These are phyloP conservation scores for Onychostoma macrolepis DNA, from an alignment of 2,113 vertebrate species.

Conservation along the genomic window DNA sequence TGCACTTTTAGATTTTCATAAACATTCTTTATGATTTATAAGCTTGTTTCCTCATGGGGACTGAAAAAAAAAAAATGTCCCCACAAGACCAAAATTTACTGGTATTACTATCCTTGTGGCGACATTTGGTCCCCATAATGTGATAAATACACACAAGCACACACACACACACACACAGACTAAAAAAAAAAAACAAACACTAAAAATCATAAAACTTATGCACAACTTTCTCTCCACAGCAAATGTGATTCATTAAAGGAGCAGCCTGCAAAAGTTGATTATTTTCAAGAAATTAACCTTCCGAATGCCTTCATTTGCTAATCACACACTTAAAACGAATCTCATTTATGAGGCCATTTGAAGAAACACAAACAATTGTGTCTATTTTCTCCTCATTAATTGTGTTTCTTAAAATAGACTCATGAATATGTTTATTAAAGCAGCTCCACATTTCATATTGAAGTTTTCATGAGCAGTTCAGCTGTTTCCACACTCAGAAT, in stretches of 20 bases:
- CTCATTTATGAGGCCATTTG: slow-evolving; percentile 16
- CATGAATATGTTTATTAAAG: background rate
- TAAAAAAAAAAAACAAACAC: background rate
- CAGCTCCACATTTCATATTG: background rate
- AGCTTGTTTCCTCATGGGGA: too few relatives aligned
- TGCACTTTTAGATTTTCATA: too few relatives aligned
- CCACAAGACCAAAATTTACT: too few relatives aligned
- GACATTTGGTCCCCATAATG: too few relatives aligned
- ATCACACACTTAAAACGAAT: background rate
- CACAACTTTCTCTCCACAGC: background rate
- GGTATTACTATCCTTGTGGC: too few relatives aligned
- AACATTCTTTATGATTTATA: too few relatives aligned
- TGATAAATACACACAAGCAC: background rate
- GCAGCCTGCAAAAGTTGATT: background rate
- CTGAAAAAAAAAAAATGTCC: too few relatives aligned
- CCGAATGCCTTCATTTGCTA: background rate
- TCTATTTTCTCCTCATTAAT: background rate
- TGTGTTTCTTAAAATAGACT: slow-evolving; percentile 12
- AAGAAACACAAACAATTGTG: background rate
- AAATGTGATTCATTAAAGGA: background rate
- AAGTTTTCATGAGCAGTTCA: background rate
- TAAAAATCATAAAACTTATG: background rate
- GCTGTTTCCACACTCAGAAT: background rate
- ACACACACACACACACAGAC: background rate
- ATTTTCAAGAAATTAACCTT: slow-evolving; percentile 3